Base-by-base conservation (phyloP, 2,797 vertebrate genomes). In the Arctocebus calabarensis region DNA sequence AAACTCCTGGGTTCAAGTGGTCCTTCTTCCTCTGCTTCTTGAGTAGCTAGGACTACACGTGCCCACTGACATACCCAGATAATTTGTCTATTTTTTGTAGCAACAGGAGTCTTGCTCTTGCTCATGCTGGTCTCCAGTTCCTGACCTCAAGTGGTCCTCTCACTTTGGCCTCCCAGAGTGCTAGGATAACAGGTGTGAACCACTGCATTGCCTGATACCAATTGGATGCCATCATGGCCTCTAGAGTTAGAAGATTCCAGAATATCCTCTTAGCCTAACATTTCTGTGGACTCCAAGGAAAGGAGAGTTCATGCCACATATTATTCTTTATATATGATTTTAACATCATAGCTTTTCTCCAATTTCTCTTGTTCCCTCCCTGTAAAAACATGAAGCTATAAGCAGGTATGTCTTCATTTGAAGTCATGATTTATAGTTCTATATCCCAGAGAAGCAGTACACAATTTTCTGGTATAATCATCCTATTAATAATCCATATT, bases 311-410 rank as follows among this genome's bases (percentile, higher is more conserved):
- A 52, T 52, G 23, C 45, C 34, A 37, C 37, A 14, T 71, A 57
- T 66, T 73, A 29, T 71, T 66, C 20, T 84, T 73, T 55, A 66
- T 27, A 52, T 13, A 45, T 57, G 25, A 7, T 90, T 89, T 95
- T 62, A 9, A 52, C 7, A 43, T 77, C 40, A 85, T 86, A 81
- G 5, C 23, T 70, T 64, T 82, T 92, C 71, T 88, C 27, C 3
- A 6, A 25, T 20, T 81, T 90, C 37, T 62, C 61, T 78, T 84
- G 34, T 68, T 37, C 32, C 40, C 2, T 43, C 19, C 19, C 14
- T 78, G 2, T 74, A 84, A 94, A 78, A 75, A 82, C 13, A 90
- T 32, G 40, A 88, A 96, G 57, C 13, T 40, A 55, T 32, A 71
- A 93, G 93, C 66, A 32, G 13, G 25, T 11, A 73, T 37, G 19